These are phyloP conservation scores for Leptinotarsa lineolata DNA, from an alignment of 1,140 invertebrate species.

Conservation along the genomic window DNA sequence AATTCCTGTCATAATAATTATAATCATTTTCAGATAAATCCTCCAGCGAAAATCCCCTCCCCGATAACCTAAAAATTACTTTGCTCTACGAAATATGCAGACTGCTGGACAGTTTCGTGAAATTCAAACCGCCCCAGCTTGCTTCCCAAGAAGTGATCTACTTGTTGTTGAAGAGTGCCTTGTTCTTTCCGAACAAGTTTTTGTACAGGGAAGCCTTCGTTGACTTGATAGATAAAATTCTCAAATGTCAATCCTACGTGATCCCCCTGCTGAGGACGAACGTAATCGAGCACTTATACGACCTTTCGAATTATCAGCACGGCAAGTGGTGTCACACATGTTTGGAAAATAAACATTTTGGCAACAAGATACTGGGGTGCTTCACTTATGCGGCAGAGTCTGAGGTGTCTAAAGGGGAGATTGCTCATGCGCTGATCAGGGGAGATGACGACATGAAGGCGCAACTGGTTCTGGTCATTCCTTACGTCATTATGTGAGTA, in stretches of 20 bases:
- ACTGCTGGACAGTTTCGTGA: slow-evolving; percentile 38
- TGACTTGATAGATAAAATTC: not conserved
- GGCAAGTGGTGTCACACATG: slow-evolving; percentile 42
- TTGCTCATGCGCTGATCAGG: slow-evolving; percentile 59
- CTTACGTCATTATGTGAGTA: slow-evolving; percentile 61
- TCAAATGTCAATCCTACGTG: slow-evolving; percentile 41
- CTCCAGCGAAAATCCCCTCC: slow-evolving; percentile 1
- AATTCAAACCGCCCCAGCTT: slow-evolving; percentile 39
- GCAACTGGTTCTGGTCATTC: slow-evolving; percentile 58
- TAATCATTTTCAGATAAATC: slow-evolving; percentile 11
- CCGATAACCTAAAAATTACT: slow-evolving; percentile 26
- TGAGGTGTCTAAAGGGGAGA: slow-evolving; percentile 61
- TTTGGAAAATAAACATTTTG: slow-evolving; percentile 53
- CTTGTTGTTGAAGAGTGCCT: slow-evolving; percentile 46
- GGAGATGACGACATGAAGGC: slow-evolving; percentile 58
- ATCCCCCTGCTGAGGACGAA: slow-evolving; percentile 49
- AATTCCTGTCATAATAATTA: too few relatives aligned
- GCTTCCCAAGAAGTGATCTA: slow-evolving; percentile 56
- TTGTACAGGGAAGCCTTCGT: not conserved
- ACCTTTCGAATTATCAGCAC: slow-evolving; percentile 41
- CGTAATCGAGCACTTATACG: slow-evolving; percentile 43
- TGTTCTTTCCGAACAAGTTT: not conserved
- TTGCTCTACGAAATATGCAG: slow-evolving; percentile 37
- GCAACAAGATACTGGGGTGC: slow-evolving; percentile 55
- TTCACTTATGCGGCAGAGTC: slow-evolving; percentile 59